Evolutionary conservation across 2,888 invertebrate species (phyloP), one percentile per base, ranked within the genome.

Genomic region (Orthosia cruda): DNA sequence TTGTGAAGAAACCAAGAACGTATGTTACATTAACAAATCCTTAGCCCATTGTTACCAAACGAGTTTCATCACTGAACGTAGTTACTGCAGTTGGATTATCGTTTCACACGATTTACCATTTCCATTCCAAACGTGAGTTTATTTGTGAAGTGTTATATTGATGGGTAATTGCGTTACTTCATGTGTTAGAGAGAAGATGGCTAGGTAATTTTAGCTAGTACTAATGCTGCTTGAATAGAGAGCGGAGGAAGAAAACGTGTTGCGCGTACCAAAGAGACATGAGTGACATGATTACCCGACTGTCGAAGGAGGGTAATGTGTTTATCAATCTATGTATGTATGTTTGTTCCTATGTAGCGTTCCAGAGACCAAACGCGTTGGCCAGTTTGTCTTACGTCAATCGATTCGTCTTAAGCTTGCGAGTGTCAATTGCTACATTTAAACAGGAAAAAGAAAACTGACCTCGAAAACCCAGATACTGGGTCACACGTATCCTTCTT

Each of bases 1-100:
- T 65, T 32, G 12, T 83, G 67, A 73, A 71, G 84, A 80, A 84
- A 83, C 67, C 45, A 65, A 57, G 3, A 32, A 62, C n/a, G 63
- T 66, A 54, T 55, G 65, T 57, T 15, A 69, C 70, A 54, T 82
- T 70, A 61, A 71, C 68, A 68, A 64, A 79, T 79, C 26, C 76
- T 70, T 45, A 45, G 50, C 61, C 66, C 50, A 64, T 54, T 59
- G 16, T 83, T 84, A 52, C 84, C 58, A 70, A 72, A 80, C 52
- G 2, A 26, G 61, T 83, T 80, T 76, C 84, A 50, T 63, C 80
- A 80, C 18, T 40, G 47, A 76, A 64, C 57, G 32, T 66, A 63
- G 74, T 71, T 55, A 59, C 68, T 50, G 50, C 63, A 23, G 61
- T 23, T 54, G 16, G 26, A 20, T 73, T 77, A 74, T 74, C 66